A percentile compares a stretch with the other conserved stretches of the same genome.
Evolutionary conservation across 2,113 vertebrate species (phyloP).

Genomic region (Probosciger aterrimus): DNA sequence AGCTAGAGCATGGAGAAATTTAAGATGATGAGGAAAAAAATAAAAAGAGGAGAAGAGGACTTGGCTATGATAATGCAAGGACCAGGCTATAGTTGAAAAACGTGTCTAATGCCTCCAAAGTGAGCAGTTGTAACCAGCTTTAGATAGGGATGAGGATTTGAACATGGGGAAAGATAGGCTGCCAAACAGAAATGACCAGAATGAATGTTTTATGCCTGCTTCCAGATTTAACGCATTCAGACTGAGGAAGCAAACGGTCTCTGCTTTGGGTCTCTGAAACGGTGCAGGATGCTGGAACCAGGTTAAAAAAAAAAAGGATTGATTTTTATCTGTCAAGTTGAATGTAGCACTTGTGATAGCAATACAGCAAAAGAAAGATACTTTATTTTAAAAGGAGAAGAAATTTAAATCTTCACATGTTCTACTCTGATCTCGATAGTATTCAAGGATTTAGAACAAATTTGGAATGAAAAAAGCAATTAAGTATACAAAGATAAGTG

Average conservation of each 20-base stretch:
- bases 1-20: background rate
- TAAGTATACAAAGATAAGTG: constrained; percentile 8
- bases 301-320: background rate
- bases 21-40: background rate
- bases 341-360: background rate
- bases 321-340: background rate
- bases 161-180: background rate
- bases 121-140: background rate
- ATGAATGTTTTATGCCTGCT: background rate
- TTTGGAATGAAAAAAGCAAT: background rate
- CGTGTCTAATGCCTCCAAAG: background rate
- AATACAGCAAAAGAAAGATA: background rate
- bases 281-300: background rate
- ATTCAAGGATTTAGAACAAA: constrained; percentile 1
- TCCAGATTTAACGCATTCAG: background rate
- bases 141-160: background rate
- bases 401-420: background rate
- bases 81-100: background rate
- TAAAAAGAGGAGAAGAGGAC: background rate
- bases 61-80: background rate
- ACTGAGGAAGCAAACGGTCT: background rate
- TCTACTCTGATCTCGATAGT: background rate
- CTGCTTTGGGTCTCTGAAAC: background rate
- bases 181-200: background rate
- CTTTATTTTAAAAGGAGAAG: background rate